Base-by-base conservation (phyloP, 2,113 vertebrate species). In the Platichthys stellatus region DNA sequence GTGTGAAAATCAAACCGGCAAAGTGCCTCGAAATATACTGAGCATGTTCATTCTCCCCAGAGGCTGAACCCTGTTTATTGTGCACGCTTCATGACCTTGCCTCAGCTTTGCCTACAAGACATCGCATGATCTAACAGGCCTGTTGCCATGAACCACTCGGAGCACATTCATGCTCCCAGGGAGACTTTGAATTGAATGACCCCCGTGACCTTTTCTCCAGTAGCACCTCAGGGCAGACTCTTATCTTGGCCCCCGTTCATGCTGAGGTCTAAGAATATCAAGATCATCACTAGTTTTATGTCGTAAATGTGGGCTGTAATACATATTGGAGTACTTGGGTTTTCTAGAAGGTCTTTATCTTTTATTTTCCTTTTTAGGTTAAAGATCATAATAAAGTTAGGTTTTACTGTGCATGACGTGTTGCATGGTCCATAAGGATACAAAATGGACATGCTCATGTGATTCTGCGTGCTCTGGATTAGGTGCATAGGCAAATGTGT, bases 111-210 rank as follows among this genome's bases (percentile, higher is more conserved):
- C 28, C 21, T 40, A 23, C 38, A 4, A 21, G 47, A 21, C 40
- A 8, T 53, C 66, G 26, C 62, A 72, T 82, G 15, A 66, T 31
- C 26, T 28, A 54, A 68, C 38, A 35, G 35, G 24, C 28, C 57
- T 56, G 53, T 63, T 56, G 70, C 64, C 58, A 9, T 72, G 20
- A 62, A 54, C 28, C n/a, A 15, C 23, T 82, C 59, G 5, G 51
- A 66, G 49, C 20, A 14, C 26, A 8, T 21, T 54, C 20, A 26
- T 8, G 31, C 58, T 62, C 14, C 63, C 51, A 43, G 24, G 18
- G 63, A 74, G 53, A 58, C 47, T 65, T 78, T 66, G 53, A 74
- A 76, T 76, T 24, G 21, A 59, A 67, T 13, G 64, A 82, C 51
- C 61, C 43, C 17, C 6, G 0, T 57, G 65, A 77, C 58, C 82